phyloP scores from a whole-genome alignment of 2,113 vertebrate species.

The Collichthys lucidus region DNA sequence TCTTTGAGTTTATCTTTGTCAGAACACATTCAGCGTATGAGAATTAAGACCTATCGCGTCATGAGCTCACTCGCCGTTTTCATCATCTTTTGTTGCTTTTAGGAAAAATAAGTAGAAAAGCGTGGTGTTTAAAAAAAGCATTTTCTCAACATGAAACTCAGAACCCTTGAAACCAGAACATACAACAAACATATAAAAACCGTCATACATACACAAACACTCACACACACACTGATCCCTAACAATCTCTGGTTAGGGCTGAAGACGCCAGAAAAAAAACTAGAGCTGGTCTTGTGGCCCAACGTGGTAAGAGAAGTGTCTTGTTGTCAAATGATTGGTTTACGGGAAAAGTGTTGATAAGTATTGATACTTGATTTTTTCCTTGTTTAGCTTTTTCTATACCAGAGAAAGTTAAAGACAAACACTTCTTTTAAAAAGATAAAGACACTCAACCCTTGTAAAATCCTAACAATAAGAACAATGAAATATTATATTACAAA shows the following conservation, averaged over 20 bases:
- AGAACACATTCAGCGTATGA: conserved; percentile 41
- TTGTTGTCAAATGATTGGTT: conserved; percentile 29
- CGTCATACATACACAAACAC: conserved; percentile 38
- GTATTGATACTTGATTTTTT: background rate
- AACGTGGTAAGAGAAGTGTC: conserved; percentile 14
- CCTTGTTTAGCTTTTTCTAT: background rate
- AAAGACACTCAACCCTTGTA: conserved; percentile 41
- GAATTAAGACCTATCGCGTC: conserved; percentile 14
- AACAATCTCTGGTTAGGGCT: conserved; percentile 39
- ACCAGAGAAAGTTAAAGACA: conserved; percentile 46
- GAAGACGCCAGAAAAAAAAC: conserved; percentile 11
- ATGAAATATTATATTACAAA: conserved; percentile 65
- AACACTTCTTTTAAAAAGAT: conserved; percentile 29
- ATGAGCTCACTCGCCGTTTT: conserved; percentile 1
- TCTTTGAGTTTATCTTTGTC: conserved; percentile 27
- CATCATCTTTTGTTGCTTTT: conserved; percentile 55
- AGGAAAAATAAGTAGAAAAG: conserved; percentile 66
- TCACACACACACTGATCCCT: conserved; percentile 23
- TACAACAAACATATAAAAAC: conserved; percentile 45
- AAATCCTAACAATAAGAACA: conserved; percentile 40
- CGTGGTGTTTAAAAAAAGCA: conserved; percentile 47
- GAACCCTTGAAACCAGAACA: conserved; percentile 16
- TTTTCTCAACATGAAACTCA: conserved; percentile 21
- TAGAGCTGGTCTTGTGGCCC: background rate
- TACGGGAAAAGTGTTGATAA: conserved; percentile 9